Base-by-base conservation (phyloP, 2,113 vertebrate genomes). In the Xyrauchen texanus region DNA sequence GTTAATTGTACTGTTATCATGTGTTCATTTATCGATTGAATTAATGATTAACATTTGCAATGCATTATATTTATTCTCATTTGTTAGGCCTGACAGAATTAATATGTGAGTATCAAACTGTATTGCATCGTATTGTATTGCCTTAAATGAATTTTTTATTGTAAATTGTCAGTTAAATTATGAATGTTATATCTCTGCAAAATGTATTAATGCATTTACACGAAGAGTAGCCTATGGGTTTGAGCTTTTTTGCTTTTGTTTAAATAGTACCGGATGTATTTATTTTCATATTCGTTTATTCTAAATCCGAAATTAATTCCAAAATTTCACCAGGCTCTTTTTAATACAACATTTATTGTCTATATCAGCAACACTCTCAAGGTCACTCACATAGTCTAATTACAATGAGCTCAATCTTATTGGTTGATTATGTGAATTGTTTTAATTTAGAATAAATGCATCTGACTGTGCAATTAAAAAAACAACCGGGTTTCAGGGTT, bases 51-150 rank as follows among this genome's bases (percentile, higher is more conserved):
- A 34, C 3, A 34, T 34, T 34, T 34, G 3, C 21, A 34, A 34
- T 34, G 21, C 21, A 34, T 34, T 34, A 34, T 34, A 34, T 34
- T 34, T 34, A 34, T 34, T 34, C 21, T 34, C 21, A 34, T 34
- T 34, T 34, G 21, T 34, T 34, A 34, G 21, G 21, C 21, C 21
- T 34, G 3, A 15, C 11, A 71, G 9, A 60, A 60, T 60, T n/a
- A 44, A 72, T 47, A 60, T 47, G 70, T 72, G 34, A 71, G 68
- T 71, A 71, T 71, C 52, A 47, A 60, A 46, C 12, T 72, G 16
- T 60, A 47, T 34, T 34, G 21, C 21, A 34, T 34, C 3, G 21
- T 34, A 34, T 71, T 71, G 12, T 13, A 44, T 15, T 60, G 70
- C n/a, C 8, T 21, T 72, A 16, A 60, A 60, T 60, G 0, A 71